Conservation (phyloP, 2,888 invertebrate genomes). For the Operophtera brumata region DNA sequence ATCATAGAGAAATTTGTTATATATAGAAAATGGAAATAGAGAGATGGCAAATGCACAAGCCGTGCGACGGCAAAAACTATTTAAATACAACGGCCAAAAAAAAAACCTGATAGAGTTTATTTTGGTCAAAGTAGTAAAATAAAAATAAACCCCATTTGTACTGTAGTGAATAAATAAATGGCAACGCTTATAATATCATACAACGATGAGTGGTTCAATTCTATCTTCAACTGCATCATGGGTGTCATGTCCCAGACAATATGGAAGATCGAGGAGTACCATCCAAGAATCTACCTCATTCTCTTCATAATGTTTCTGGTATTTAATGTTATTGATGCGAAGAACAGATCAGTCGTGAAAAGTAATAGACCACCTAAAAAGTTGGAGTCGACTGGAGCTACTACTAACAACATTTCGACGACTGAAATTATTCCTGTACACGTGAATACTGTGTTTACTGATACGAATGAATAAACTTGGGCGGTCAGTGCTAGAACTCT, state of each 20-base stretch:
- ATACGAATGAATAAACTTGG: neutral
- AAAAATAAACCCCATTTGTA: too few species aligned
- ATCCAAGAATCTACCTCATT: slow-evolving; percentile 35
- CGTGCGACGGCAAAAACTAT: too few species aligned
- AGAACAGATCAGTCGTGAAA: neutral
- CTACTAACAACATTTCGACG: neutral
- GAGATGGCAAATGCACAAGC: too few species aligned
- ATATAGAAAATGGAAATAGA: too few species aligned
- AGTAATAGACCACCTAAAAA: neutral
- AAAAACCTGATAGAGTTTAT: too few species aligned
- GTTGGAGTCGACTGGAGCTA: neutral
- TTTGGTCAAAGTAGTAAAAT: too few species aligned
- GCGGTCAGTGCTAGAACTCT: neutral
- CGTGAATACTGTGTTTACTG: neutral
- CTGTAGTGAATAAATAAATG: neutral
- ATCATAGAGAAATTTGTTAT: too few species aligned
- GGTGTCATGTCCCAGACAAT: slow-evolving; percentile 9
- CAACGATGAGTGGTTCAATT: slow-evolving; percentile 9
- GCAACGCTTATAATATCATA: slow-evolving; percentile 6
- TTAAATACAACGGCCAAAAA: too few species aligned
- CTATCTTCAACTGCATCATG: neutral
- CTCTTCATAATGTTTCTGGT: slow-evolving; percentile 36
- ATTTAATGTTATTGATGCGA: slow-evolving; percentile 16
- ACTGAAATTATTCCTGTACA: neutral
- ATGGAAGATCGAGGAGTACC: slow-evolving; percentile 41